phyloP scores from a whole-genome alignment of 2,888 invertebrate species.

The Tolmerus cingulatus region DNA sequence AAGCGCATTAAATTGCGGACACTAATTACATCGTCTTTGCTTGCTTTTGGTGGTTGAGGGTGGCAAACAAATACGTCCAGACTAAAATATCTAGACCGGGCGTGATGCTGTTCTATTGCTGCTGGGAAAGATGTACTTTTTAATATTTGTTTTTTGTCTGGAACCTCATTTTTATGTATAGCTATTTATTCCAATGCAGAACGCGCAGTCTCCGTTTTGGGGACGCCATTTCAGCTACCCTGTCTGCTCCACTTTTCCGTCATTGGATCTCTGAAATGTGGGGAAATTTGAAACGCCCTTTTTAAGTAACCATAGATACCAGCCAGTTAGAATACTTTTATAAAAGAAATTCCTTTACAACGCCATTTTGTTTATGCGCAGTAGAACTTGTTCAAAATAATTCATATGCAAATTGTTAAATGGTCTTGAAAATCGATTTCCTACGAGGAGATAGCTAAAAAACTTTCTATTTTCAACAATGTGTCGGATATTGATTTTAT shows the following conservation, averaged over 20 bases:
- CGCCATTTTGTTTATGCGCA: slow-evolving; percentile 19
- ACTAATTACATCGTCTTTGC: neutral
- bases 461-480: neutral
- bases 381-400: neutral
- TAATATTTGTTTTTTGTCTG: neutral
- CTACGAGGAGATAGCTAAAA: neutral
- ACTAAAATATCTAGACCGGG: neutral
- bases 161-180: neutral
- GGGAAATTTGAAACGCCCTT: neutral
- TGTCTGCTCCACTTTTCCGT: neutral
- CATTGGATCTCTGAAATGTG: neutral
- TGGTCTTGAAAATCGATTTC: neutral
- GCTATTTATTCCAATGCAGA: neutral
- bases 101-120: neutral
- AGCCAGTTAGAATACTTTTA: neutral
- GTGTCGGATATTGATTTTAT: neutral
- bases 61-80: neutral
- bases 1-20: neutral
- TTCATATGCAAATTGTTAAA: slow-evolving; percentile 1
- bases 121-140: neutral
- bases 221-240: neutral
- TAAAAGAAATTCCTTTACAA: neutral
- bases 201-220: neutral
- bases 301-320: neutral
- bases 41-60: neutral